These are phyloP conservation scores for Metaphire vulgaris DNA, from an alignment of 1,140 invertebrate species.

Conservation along the genomic window DNA sequence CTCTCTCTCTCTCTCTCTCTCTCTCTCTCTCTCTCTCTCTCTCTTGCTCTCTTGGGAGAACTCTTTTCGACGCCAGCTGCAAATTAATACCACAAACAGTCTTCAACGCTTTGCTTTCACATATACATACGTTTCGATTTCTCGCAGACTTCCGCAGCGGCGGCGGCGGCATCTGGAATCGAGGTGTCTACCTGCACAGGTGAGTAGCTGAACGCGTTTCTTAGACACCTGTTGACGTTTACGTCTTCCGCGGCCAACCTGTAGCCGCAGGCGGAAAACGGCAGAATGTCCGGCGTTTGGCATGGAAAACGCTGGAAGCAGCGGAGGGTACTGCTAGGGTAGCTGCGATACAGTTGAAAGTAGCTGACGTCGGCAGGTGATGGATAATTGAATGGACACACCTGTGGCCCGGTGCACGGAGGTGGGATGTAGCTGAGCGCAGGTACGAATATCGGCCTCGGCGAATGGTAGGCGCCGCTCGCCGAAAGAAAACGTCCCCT, in stretches of 20 bases:
- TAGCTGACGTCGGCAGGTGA: not conserved
- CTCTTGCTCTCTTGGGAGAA: no score
- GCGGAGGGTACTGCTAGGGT: not conserved
- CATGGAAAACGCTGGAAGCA: not conserved
- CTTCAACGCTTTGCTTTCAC: no score
- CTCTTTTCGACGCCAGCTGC: no score
- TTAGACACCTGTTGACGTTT: not conserved
- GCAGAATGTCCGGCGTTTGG: not conserved
- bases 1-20: no score
- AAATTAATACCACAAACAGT: no score
- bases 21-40: no score
- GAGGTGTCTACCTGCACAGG: not conserved
- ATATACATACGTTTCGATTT: not conserved
- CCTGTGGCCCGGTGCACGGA: not conserved
- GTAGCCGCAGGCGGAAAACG: constrained; percentile 1
- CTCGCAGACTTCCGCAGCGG: not conserved
- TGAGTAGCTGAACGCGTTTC: not conserved
- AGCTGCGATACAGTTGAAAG: not conserved
- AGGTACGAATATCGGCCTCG: not conserved
- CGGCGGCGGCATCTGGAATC: not conserved
- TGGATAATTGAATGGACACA: not conserved
- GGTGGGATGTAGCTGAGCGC: not conserved
- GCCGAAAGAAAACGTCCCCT: not conserved
- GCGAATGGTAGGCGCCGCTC: not conserved
- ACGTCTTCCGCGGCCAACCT: not conserved